These are phyloP conservation scores for Spilogale gracilis DNA, from an alignment of 2,113 vertebrate species.

Conservation along the genomic window DNA sequence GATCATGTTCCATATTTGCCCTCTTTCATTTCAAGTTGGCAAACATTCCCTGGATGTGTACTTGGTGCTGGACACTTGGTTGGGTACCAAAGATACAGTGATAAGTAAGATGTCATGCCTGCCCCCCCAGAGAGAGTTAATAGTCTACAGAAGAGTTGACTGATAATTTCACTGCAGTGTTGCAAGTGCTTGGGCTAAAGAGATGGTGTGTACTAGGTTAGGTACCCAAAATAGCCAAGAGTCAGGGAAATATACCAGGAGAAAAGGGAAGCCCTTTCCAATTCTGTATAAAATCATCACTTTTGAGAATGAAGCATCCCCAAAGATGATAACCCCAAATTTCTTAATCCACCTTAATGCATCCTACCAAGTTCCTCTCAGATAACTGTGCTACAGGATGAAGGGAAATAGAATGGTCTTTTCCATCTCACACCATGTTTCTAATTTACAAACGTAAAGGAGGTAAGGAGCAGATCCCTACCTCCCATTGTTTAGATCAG, in stretches of 20 bases:
- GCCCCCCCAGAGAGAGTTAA: neutral
- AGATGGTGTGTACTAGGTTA: neutral
- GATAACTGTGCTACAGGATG: neutral
- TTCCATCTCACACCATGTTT: neutral
- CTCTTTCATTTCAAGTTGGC: conserved; percentile 26
- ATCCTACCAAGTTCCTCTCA: conserved; percentile 18
- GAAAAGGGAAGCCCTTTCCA: neutral
- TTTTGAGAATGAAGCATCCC: neutral
- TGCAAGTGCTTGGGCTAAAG: neutral
- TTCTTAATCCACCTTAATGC: neutral
- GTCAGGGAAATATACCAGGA: neutral
- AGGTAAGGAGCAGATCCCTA: neutral
- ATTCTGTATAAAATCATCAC: neutral
- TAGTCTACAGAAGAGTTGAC: neutral
- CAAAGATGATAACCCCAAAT: neutral
- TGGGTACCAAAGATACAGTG: neutral
- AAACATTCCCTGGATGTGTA: neutral
- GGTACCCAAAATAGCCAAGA: neutral
- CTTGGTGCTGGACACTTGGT: neutral
- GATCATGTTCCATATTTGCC: neutral
- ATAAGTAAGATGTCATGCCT: neutral
- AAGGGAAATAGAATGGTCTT: neutral
- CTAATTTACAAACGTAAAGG: neutral
- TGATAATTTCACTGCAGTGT: neutral
- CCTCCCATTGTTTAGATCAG: neutral